phyloP scores from a whole-genome alignment of 2,113 vertebrate genomes.

The Emydura subglobosa region DNA sequence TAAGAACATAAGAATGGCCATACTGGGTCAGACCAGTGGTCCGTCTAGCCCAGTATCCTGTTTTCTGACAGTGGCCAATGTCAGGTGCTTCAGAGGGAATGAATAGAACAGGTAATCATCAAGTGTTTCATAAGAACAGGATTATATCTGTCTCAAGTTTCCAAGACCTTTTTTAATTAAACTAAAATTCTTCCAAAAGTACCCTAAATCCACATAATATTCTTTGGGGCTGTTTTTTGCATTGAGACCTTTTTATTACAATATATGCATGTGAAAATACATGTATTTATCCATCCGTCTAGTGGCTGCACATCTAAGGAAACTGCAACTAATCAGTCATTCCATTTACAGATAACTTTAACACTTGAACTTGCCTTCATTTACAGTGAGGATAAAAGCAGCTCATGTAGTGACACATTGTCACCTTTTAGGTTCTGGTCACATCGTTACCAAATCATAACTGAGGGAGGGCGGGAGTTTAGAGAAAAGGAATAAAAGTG shows the following conservation, averaged over 20 bases:
- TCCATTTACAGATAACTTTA: slow-evolving; percentile 34
- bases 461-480: slow-evolving; percentile 69
- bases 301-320: slow-evolving; percentile 16
- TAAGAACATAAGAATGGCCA: background rate
- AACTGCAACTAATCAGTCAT: background rate
- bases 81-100: no score
- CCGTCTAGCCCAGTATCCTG: no score
- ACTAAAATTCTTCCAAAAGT: slow-evolving; percentile 29
- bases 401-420: slow-evolving; percentile 61
- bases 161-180: background rate
- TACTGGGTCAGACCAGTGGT: no score
- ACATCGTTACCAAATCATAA: slow-evolving; percentile 72
- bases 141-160: slow-evolving; percentile 3
- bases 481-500: slow-evolving; percentile 39
- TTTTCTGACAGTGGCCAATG: no score
- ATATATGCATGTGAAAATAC: slow-evolving; percentile 1
- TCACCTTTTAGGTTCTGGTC: slow-evolving; percentile 61
- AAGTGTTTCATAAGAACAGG: rapidly evolving
- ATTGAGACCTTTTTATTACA: slow-evolving; percentile 32
- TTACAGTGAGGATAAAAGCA: background rate
- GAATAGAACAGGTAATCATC: no score
- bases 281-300: slow-evolving; percentile 12
- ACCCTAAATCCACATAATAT: slow-evolving; percentile 32
- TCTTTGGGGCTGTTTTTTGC: slow-evolving; percentile 18
- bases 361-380: slow-evolving; percentile 57